Evolutionary conservation across 1,140 invertebrate genomes (phyloP).

Genomic region (Whitmania pigra): DNA sequence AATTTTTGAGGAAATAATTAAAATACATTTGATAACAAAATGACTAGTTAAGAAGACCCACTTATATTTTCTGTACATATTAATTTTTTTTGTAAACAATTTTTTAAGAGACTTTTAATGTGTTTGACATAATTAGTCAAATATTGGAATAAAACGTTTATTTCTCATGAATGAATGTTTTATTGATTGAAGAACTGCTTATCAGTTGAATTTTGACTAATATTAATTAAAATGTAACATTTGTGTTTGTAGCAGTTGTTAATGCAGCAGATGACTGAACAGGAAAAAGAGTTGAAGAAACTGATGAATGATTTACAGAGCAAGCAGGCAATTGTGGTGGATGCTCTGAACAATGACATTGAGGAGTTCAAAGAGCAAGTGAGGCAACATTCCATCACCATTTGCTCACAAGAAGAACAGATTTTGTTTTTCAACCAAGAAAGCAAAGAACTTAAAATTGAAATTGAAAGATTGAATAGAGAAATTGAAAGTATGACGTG

Average conservation of each 20-base stretch:
- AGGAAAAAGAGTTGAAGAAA: too few species aligned
- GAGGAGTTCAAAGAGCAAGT: slow-evolving; percentile 2
- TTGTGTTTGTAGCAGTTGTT: not conserved
- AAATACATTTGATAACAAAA: too few species aligned
- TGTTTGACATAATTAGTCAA: too few species aligned
- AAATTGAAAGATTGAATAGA: not conserved
- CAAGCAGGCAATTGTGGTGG: not conserved
- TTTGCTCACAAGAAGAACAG: not conserved
- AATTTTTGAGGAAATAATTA: too few species aligned
- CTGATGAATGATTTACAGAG: not conserved
- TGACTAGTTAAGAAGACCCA: too few species aligned
- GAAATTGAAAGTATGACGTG: not conserved
- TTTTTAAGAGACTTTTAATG: too few species aligned
- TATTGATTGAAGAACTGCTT: too few species aligned
- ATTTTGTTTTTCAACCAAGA: not conserved
- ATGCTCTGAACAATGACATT: not conserved
- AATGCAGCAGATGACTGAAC: not conserved
- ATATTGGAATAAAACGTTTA: too few species aligned
- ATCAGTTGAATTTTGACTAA: too few species aligned
- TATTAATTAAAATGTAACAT: not conserved
- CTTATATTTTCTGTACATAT: too few species aligned
- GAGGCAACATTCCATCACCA: not conserved
- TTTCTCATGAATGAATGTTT: too few species aligned
- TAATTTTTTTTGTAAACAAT: too few species aligned
- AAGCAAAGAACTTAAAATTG: not conserved